These are phyloP conservation scores for Caenorhabditis tropicalis DNA, from an alignment of 1,140 invertebrate genomes.

Conservation along the genomic window DNA sequence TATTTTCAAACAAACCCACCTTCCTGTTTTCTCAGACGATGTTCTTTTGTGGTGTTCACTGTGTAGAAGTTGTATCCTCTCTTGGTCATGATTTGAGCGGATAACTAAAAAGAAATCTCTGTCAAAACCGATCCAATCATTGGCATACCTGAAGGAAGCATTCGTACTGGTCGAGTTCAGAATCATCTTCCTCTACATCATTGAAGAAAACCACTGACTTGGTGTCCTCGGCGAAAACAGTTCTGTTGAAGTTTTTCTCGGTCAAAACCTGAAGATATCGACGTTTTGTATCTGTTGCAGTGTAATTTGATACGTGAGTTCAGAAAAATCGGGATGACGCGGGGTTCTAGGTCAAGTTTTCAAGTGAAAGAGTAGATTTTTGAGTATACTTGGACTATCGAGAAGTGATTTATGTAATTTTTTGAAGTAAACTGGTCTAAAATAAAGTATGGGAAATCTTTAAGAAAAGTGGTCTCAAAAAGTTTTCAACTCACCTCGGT, in stretches of 20 bases:
- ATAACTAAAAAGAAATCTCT: too few relatives aligned
- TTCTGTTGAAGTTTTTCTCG: constrained; percentile 72
- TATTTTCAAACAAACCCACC: constrained; percentile 44
- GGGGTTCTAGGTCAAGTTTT: not conserved
- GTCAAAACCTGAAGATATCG: constrained; percentile 62
- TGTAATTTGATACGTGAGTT: constrained; percentile 9
- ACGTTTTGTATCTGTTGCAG: not conserved
- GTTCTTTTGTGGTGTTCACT: constrained; percentile 71
- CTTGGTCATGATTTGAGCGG: constrained; percentile 72
- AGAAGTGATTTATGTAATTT: too few relatives aligned
- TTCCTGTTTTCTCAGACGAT: constrained; percentile 65
- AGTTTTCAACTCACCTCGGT: constrained; percentile 67
- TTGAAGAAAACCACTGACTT: constrained; percentile 72
- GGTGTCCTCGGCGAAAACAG: constrained; percentile 71
- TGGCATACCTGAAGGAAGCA: constrained; percentile 72
- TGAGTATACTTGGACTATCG: not conserved
- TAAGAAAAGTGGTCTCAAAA: too few relatives aligned
- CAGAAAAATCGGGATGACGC: not conserved
- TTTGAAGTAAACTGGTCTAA: too few relatives aligned
- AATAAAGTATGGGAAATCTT: too few relatives aligned
- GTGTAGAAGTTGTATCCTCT: constrained; percentile 72
- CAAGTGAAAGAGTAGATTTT: constrained; percentile 15
- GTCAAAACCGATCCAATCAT: too few relatives aligned
- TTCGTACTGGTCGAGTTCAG: constrained; percentile 71
- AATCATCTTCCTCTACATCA: constrained; percentile 71